Base-by-base conservation (phyloP, 2,888 invertebrate species). In the Cryptophagus acutangulus region DNA sequence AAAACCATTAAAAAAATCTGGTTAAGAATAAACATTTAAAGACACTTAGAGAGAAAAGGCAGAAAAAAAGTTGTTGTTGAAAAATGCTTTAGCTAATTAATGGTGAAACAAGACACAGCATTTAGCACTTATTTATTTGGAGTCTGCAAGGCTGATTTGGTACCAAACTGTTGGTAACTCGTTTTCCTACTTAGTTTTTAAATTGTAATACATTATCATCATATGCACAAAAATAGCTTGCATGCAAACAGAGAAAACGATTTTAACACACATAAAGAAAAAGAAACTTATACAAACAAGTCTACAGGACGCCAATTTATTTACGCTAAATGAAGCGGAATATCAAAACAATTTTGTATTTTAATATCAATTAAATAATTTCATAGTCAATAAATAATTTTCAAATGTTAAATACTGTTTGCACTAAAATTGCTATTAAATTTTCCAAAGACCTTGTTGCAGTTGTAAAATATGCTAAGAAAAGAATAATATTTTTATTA, bases 171-270 rank as follows among this genome's bases (percentile, higher is more conserved):
- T 28, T 34, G 33, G 20, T 35, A 29, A 38, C 38, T 38, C 30
- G 38, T 38, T 38, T 38, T 38, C 17, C 33, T 30, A 38, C 38
- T 38, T 20, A 20, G 6, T 20, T 20, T 16, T 15, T 41, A 29
- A 41, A 41, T 29, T 41, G 35, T 28, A 38, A 24, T 41, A 30
- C 41, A 41, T 38, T 41, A 34, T 24, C 36, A 39, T 36, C 36
- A 20, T 29, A 30, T 30, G 20, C 17, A 40, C 24, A 30, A 36
- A 40, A 40, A 40, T 40, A 40, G 18, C 40, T 10, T 17, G 28
- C 29, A 35, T 17, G 14, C 12, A 35, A n/a, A n/a, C n/a, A n/a
- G n/a, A n/a, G n/a, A n/a, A 36, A 35, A 15, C 24, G 16, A 33
- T 17, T 40, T 35, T 17, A 41, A n/a, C n/a, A n/a, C n/a, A n/a